Evolutionary conservation across 2,113 vertebrate genomes (phyloP).

Genomic region (Crypturellus undulatus): DNA sequence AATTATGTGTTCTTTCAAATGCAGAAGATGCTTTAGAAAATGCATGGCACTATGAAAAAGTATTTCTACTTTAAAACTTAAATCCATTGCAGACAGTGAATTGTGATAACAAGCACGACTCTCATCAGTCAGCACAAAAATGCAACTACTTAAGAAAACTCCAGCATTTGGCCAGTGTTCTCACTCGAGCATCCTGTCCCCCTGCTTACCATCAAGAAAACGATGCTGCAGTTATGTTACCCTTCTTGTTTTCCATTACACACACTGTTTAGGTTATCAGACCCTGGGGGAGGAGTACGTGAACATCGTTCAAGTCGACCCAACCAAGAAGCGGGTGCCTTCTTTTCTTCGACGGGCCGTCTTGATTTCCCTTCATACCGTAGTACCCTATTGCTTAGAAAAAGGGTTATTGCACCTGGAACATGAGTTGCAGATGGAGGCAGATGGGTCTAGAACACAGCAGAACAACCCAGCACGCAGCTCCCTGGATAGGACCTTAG

Average conservation of each 20-base stretch:
- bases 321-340: constrained; percentile 81
- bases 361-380: constrained; percentile 80
- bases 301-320: constrained; percentile 89
- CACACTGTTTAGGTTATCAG: constrained; percentile 83
- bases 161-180: not conserved
- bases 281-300: constrained; percentile 96
- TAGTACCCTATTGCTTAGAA: constrained; percentile 88
- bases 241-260: not conserved
- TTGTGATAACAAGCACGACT: fast-evolving
- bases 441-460: not conserved
- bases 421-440: constrained; percentile 82
- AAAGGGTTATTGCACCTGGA: constrained; percentile 87
- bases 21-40: not conserved
- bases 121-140: not conserved
- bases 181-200: not conserved
- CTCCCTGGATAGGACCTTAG: not conserved
- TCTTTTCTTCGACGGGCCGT: constrained; percentile 73
- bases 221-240: not conserved
- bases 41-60: not conserved
- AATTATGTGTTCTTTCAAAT: not conserved
- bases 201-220: fast-evolving
- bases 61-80: not conserved
- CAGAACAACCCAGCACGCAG: constrained; percentile 46
- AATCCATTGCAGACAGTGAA: not conserved
- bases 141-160: not conserved